Base-by-base conservation (phyloP, 1,140 invertebrate genomes). In the Psilanteris sp. region DNA sequence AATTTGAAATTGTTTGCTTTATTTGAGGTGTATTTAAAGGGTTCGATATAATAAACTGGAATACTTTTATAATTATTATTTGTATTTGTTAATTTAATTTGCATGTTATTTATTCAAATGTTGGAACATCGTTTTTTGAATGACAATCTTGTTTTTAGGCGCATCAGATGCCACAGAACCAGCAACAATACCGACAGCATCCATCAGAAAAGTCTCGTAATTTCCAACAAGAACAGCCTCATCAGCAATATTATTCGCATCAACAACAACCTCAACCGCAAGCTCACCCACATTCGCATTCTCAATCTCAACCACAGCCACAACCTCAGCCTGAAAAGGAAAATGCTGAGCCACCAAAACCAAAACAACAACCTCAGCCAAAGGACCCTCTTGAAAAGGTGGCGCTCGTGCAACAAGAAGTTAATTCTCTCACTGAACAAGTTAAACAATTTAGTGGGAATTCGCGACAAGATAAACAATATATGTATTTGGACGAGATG, bases 401-500 rank as follows among this genome's bases (percentile, higher is more conserved):
- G 14, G 92, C 95, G 62, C 87, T 89, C 15, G 94, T 97, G 32
- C 92, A 95, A 81, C 91, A 92, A 10, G 95, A 97, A 75, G 94
- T 97, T 0, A 90, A 94, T 15, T 91, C 93, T 13, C 89, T 96
- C 0, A 93, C 93, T 88, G 90, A 90, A 8, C 90, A 94, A 79
- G 95, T 98, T 4, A 93, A 95, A 67, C 89, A 91, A 44, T 97
- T 95, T 81, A 88, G 81, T 18, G 96, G 96, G 1, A 90, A 88
- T 44, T 91, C 90, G 2, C 91, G 92, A 75, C 91, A 91, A 73
- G 94, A 97, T 79, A 97, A 97, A 85, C 90, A 94, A 48, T 98
- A 96, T 79, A 89, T 95, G 16, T 97, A 93, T 83, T 85, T 98
- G 29, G 97, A 98, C 84, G 97, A 98, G 87, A 98, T 98, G 96